Percentiles rank a stretch among this genome's conserved stretches.
These are phyloP conservation scores for Poliocrania exsul DNA, from an alignment of 2,797 vertebrate species.

Conservation along the genomic window DNA sequence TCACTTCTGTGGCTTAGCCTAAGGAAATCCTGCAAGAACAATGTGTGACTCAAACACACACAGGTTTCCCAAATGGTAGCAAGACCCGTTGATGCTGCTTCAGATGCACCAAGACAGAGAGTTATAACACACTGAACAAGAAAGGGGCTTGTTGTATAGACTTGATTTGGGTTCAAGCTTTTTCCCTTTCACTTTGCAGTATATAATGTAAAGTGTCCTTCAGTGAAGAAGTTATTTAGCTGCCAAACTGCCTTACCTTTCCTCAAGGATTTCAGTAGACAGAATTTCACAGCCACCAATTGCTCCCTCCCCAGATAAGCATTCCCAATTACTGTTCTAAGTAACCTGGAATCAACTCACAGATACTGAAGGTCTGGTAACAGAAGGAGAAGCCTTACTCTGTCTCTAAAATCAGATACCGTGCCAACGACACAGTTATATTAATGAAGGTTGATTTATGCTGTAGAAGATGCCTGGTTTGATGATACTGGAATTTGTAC, in stretches of 20 bases:
- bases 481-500: not conserved
- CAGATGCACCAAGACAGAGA: constrained; percentile 41
- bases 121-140: constrained; percentile 15
- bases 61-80: constrained; percentile 70
- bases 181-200: constrained; percentile 12
- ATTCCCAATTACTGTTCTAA: not conserved
- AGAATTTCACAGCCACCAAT: not conserved
- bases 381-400: not conserved
- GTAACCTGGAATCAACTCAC: not conserved
- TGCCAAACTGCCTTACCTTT: constrained; percentile 6
- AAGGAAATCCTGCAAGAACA: constrained; percentile 78
- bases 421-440: not conserved
- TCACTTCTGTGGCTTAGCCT: constrained; percentile 79
- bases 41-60: constrained; percentile 72
- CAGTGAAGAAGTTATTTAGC: not conserved
- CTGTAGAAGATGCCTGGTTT: not conserved
- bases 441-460: not conserved
- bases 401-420: not conserved
- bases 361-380: not conserved
- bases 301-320: not conserved
- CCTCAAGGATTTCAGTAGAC: not conserved
- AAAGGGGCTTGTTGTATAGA: constrained; percentile 7
- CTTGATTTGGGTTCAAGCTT: constrained; percentile 28
- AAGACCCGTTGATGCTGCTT: constrained; percentile 58
- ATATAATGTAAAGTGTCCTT: constrained; percentile 5